Evolutionary conservation across 2,797 vertebrate genomes (phyloP).

Genomic region (Anguilla marmorata): DNA sequence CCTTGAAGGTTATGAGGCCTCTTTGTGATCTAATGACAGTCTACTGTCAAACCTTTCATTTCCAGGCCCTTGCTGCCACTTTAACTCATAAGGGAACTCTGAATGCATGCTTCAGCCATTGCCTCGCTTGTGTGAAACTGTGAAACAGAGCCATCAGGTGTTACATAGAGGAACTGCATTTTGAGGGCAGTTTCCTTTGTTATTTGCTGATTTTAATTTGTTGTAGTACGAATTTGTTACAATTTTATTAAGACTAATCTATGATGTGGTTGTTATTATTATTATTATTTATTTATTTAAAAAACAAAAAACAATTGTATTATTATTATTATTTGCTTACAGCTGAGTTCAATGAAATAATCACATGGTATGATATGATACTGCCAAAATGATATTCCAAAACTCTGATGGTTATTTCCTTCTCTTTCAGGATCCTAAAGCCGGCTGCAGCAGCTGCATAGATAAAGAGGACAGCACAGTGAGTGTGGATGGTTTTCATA

Average conservation of each 20-base stretch:
- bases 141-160: constrained; percentile 21
- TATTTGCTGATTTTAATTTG: background rate
- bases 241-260: background rate
- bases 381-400: background rate
- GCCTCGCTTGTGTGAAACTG: background rate
- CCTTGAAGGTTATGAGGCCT: background rate
- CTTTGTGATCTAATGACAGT: background rate
- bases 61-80: background rate
- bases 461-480: constrained; percentile 76
- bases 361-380: background rate
- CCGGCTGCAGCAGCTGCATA: constrained; percentile 64
- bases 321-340: background rate
- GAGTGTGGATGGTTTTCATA: constrained; percentile 57
- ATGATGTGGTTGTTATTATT: background rate
- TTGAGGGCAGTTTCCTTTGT: background rate
- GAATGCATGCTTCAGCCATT: background rate
- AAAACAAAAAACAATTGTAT: background rate
- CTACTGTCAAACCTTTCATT: background rate
- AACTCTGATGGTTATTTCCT: background rate
- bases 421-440: constrained; percentile 69
- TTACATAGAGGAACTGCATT: constrained; percentile 1
- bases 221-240: background rate
- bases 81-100: background rate
- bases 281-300: background rate
- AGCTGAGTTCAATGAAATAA: background rate